Base-by-base conservation (phyloP, 2,888 invertebrate genomes). In the Erebia palarica region DNA sequence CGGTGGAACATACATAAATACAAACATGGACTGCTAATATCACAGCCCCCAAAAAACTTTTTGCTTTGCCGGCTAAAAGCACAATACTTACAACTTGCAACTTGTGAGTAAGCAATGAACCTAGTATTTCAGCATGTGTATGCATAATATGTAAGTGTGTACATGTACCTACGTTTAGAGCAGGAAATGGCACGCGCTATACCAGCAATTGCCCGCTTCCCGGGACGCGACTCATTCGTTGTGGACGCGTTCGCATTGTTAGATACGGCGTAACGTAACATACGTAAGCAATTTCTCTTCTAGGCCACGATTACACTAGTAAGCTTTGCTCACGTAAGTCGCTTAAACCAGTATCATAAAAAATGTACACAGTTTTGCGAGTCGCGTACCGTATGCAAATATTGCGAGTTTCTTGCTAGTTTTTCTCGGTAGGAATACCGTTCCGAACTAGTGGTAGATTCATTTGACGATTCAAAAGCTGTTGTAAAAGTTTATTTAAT, bases 131-230 rank as follows among this genome's bases (percentile, higher is more conserved):
- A 58, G 13, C 9, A 44, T 44, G 44, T 42, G 44, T 42, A 16
- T 59, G 21, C 13, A 36, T n/a, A n/a, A 14, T 60, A 60, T 60
- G 16, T 44, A 61, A 10, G 44, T 61, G 16, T 10, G 4, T 42
- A n/a, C n/a, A n/a, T 36, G 10, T 36, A 27, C 5, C 14, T 60
- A 60, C 27, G 65, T 63, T 53, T 69, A 67, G 58, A 64, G 68
- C 68, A 76, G 82, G 79, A 82, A 81, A 79, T 78, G 76, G 78
- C 78, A 76, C 79, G 80, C 81, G 82, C 77, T 81, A 81, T 82
- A 80, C 73, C 78, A 67, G 75, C 80, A 80, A 85, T 85, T 82
- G 84, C 77, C 71, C 66, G 71, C 78, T 81, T 84, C 84, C 85
- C 78, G 80, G 79, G 78, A 74, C 78, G 75, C 81, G 77, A 74